Conservation (phyloP, 1,140 invertebrate genomes). For the Polypedilum vanderplanki region DNA sequence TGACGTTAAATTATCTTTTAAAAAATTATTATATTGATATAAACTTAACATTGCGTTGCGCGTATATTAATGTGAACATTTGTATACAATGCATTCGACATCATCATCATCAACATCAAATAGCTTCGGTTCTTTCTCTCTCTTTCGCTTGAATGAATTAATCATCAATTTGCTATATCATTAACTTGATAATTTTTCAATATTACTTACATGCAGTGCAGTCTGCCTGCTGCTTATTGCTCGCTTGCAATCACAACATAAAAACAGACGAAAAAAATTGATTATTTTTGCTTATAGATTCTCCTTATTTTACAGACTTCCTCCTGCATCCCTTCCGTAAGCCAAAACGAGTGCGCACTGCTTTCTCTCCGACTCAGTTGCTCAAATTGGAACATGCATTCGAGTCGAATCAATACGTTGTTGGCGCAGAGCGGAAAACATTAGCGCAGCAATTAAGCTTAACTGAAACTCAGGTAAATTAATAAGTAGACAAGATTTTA, state of each 20-base stretch:
- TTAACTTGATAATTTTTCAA: constrained; percentile 15
- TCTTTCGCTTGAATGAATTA: neutral
- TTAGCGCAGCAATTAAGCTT: constrained; percentile 77
- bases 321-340: constrained; percentile 69
- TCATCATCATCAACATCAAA: neutral
- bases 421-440: constrained; percentile 88
- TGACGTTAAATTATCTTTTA: constrained; percentile 23
- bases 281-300: constrained; percentile 23
- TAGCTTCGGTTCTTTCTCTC: no score
- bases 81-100: neutral
- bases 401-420: constrained; percentile 93
- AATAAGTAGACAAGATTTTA: neutral
- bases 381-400: constrained; percentile 90
- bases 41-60: neutral
- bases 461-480: constrained; percentile 82
- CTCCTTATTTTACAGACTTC: constrained; percentile 23
- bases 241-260: neutral
- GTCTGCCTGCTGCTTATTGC: neutral
- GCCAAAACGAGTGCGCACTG: constrained; percentile 89
- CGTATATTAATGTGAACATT: neutral
- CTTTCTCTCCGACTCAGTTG: constrained; percentile 87
- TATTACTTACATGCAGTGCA: neutral
- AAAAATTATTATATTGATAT: neutral
- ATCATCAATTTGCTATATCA: constrained; percentile 19
- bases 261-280: neutral